Conservation (phyloP, 2,113 vertebrate species). For the Chionomys nivalis region DNA sequence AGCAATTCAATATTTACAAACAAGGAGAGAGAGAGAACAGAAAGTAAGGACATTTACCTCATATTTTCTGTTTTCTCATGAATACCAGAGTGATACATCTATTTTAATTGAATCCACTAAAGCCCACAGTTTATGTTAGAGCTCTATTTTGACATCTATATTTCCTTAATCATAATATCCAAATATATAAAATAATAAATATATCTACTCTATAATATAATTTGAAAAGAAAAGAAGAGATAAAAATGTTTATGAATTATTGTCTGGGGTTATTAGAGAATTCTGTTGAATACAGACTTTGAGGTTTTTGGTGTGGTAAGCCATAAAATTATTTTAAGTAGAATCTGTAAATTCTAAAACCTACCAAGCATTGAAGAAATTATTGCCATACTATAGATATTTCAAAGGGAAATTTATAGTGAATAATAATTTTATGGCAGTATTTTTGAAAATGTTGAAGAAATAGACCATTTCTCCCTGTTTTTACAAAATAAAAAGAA, state of each 20-base stretch:
- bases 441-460: neutral
- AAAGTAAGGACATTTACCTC: neutral
- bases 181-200: neutral
- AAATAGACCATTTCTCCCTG: neutral
- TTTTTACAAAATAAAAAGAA: neutral
- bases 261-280: neutral
- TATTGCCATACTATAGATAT: neutral
- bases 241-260: neutral
- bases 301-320: neutral
- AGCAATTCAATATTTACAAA: neutral
- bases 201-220: neutral
- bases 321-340: neutral
- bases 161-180: neutral
- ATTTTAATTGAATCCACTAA: neutral
- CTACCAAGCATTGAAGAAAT: neutral
- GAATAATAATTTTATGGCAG: neutral
- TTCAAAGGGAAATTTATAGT: neutral
- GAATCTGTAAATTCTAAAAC: neutral
- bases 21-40: neutral
- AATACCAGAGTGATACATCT: neutral
- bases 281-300: neutral
- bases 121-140: neutral
- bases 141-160: neutral
- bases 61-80: neutral
- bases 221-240: neutral